phyloP scores from a whole-genome alignment of 37 sponge, comb jelly and placozoan species.

The Chondrosia reniformis region DNA sequence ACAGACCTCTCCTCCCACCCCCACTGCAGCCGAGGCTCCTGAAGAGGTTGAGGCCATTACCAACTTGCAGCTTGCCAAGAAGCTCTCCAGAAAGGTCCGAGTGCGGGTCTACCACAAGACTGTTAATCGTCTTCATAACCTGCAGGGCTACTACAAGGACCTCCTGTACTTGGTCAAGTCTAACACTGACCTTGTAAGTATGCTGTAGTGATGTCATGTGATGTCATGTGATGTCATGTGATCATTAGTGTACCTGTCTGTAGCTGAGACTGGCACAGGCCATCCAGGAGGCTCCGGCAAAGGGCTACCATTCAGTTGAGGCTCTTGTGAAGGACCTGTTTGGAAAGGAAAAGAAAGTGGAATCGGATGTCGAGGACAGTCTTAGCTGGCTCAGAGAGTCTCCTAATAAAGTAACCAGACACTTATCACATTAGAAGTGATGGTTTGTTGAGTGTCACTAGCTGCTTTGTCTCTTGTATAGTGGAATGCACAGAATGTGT shows the following conservation, averaged over 20 bases:
- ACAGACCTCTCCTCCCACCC: conserved; percentile 1
- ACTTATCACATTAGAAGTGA: neutral
- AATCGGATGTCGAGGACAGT: neutral
- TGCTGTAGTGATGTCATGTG: neutral
- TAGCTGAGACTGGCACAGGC: conserved; percentile 49
- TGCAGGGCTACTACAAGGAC: conserved; percentile 30
- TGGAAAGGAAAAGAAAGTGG: conserved; percentile 6
- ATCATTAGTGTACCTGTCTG: neutral
- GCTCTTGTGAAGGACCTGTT: conserved; percentile 19
- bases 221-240: neutral
- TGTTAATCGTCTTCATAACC: conserved; percentile 32
- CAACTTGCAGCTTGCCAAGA: conserved; percentile 25
- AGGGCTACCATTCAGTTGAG: conserved; percentile 35
- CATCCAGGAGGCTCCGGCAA: conserved; percentile 24
- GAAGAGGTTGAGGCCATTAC: conserved; percentile 11
- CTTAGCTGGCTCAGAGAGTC: conserved; percentile 33
- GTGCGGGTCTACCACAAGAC: conserved; percentile 47
- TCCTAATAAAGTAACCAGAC: neutral
- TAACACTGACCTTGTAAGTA: conserved; percentile 51
- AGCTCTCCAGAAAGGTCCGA: conserved; percentile 44
- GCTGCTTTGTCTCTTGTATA: neutral
- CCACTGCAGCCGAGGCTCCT: neutral
- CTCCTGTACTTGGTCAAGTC: conserved; percentile 45
- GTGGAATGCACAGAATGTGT: neutral
- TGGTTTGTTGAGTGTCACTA: neutral